Evolutionary conservation across 2,797 vertebrate genomes (phyloP).

Genomic region (Sebastes minor): DNA sequence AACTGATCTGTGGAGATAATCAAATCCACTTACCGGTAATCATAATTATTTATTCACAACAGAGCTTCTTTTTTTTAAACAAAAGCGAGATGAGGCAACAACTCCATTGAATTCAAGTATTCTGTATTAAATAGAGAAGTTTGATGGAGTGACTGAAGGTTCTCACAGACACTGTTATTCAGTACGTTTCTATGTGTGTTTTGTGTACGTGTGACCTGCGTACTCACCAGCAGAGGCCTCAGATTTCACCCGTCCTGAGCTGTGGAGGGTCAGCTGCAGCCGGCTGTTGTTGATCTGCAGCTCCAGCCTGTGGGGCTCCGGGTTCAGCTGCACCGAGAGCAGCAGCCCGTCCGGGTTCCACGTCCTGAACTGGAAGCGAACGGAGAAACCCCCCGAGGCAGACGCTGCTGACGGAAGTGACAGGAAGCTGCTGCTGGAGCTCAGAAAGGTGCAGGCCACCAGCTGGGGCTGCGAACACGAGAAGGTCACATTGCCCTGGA

Average conservation of each 20-base stretch:
- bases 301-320: slow-evolving; percentile 84
- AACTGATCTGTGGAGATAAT: background rate
- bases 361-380: slow-evolving; percentile 95
- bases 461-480: slow-evolving; percentile 91
- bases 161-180: background rate
- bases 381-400: slow-evolving; percentile 83
- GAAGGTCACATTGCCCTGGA: slow-evolving; percentile 97
- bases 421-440: slow-evolving; percentile 89
- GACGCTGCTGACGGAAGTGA: slow-evolving; percentile 85
- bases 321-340: slow-evolving; percentile 85
- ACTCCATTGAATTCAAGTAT: background rate
- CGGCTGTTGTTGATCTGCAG: slow-evolving; percentile 86
- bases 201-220: background rate
- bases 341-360: slow-evolving; percentile 95
- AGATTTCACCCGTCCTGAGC: slow-evolving; percentile 76
- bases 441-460: slow-evolving; percentile 92
- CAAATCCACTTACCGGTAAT: background rate
- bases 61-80: background rate
- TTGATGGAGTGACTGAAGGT: background rate
- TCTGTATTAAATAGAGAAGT: background rate
- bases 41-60: background rate
- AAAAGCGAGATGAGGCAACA: background rate
- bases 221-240: slow-evolving; percentile 88
- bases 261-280: slow-evolving; percentile 86
- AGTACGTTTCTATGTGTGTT: background rate